A percentile compares a stretch with the other conserved stretches of the same genome.
Conservation (phyloP, 2,113 vertebrate species). For the Octodon degus region DNA sequence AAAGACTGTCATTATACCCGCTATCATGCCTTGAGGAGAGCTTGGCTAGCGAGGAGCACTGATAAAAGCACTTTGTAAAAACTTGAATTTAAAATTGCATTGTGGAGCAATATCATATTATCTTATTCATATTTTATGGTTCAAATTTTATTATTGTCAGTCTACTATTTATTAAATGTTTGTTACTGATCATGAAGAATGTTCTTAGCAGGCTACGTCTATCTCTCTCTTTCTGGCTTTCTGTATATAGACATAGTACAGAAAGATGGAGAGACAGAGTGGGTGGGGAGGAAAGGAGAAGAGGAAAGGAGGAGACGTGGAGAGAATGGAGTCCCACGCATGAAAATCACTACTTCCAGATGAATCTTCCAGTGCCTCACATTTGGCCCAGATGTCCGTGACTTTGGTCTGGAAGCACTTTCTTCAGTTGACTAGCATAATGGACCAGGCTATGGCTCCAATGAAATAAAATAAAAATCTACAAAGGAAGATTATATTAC, state of each 20-base stretch:
- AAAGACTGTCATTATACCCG: background rate
- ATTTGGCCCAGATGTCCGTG: background rate
- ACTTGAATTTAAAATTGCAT: background rate
- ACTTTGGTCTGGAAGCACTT: background rate
- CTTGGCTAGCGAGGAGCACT: background rate
- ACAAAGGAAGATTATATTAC: background rate
- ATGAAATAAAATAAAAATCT: background rate
- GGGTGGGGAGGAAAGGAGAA: no score
- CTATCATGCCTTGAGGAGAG: background rate
- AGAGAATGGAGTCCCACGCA: background rate
- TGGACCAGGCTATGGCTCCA: background rate
- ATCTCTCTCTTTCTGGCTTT: background rate
- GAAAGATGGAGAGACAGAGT: background rate
- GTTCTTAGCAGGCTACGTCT: background rate
- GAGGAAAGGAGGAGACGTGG: background rate
- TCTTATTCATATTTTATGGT: slow-evolving; percentile 46
- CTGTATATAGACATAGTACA: background rate
- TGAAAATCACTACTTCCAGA: background rate
- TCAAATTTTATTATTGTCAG: slow-evolving; percentile 18
- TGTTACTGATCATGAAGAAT: background rate
- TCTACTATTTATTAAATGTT: background rate
- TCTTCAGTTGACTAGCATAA: background rate
- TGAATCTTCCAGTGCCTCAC: background rate
- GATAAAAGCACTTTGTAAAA: slow-evolving; percentile 13
- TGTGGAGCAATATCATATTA: slow-evolving; percentile 20